Base-by-base conservation (phyloP, 53 echinoderm and acorn worm genomes). In the Glandiceps talaboti region DNA sequence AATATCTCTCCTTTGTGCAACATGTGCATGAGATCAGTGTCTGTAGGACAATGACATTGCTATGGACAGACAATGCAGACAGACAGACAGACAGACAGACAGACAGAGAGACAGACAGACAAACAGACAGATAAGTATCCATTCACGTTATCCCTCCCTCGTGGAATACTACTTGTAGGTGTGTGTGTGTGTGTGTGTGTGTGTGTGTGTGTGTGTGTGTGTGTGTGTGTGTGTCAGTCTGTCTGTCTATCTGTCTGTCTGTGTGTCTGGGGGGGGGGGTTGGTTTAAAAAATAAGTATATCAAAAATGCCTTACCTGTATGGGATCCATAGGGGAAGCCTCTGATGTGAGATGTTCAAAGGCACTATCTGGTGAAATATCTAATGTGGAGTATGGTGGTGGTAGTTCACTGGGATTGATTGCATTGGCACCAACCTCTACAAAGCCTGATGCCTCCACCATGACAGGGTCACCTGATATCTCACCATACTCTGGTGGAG, bases 401-500 rank as follows among this genome's bases (percentile, higher is more conserved):
- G 92, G 92, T 85, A 92, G 86, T 72, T 90, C 92, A 33, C 87
- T 86, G 14, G 92, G 89, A 12, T 86, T 89, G 74, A 92, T 85
- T 33, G 89, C 89, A 0, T 89, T 86, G 25, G 92, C 85, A 26
- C 86, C 86, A 0, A 92, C 74, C 28, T 90, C 92, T 75, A 90
- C 32, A 72, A 85, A 90, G 73, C 89, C 92, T 28, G 85, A 81
- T 14, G 87, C 82, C 31, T 92, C 92, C 33, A 92, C 75, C 76
- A 92, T 83, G 72, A 92, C 84, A n/a, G 90, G 87, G 78, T 92
- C 92, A 76, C 89, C 89, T 72, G 92, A 89, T 76, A 92, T 92
- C 33, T 87, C 90, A 0, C 83, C 85, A 85, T 92, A 92, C 31
- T 92, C 92, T 0, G 92, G 92, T 0, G 92, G 92, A 30, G 92